Base-by-base conservation (phyloP, 2,797 vertebrate genomes). In the Phoebastria nigripes region DNA sequence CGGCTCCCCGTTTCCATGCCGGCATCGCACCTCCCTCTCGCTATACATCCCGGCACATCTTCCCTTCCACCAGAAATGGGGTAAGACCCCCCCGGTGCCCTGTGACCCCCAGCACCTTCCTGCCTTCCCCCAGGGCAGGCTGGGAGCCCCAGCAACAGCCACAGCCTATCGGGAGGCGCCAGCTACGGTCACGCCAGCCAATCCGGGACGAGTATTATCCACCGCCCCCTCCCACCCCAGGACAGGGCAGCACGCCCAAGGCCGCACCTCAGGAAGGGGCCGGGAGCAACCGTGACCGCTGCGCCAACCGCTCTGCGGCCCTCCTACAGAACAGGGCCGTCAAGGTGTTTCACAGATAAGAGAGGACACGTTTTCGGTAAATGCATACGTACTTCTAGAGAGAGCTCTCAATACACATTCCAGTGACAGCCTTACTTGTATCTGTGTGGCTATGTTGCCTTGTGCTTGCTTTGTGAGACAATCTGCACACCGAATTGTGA, bases 1-100 rank as follows among this genome's bases (percentile, higher is more conserved):
- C 1, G 2, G 15, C 16, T 79, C 21, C 12, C 20, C 0, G 0
- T 37, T 26, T 37, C 46, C 22, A 54, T 3, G 22, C 15, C 4
- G 1, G 17, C 7, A 2, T n/a, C 3, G 0, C 7, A 18, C 2
- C 15, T 35, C 37, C 37, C 26, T 69, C 47, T 46, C 2, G 0
- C 15, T 1, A 0, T 3, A 8, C 0, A 0, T 13, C 5, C 12
- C 0, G 0, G 9, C 2, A 0, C 24, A 33, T 31, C 47, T 19
- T 25, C 47, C 24, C 31, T 44, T 12, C 55, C 37, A 58, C 15
- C 17, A 35, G 15, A 69, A 52, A 44, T 0, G 2, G 21, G 9
- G 18, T 13, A 11, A 56, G 19, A 2, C 15, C 3, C 12, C 2
- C 13, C 37, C 8, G 8, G 5, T 12, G 19, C 11, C 29, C 20